Conservation (phyloP, 1,140 invertebrate genomes). For the Mactra quadrangularis region DNA sequence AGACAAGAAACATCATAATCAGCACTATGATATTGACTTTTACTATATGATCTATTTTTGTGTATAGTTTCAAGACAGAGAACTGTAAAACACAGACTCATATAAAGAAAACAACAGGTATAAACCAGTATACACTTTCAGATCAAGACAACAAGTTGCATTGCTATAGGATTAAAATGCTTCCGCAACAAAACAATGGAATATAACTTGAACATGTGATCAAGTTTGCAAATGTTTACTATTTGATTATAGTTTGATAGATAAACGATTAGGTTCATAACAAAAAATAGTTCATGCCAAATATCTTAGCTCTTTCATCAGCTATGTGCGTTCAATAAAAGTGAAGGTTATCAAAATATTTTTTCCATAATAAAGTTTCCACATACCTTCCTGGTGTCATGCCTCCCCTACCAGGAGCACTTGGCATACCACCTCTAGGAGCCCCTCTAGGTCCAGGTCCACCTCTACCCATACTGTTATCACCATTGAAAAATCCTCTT, state of each 20-base stretch:
- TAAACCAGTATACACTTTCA: constrained; percentile 18
- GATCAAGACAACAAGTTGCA: not conserved
- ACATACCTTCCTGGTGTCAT: constrained; percentile 18
- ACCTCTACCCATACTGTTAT: constrained; percentile 39
- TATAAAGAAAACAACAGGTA: not conserved
- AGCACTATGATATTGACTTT: constrained; percentile 43
- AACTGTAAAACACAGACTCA: constrained; percentile 14
- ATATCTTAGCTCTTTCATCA: too few relatives aligned
- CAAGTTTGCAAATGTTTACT: too few relatives aligned
- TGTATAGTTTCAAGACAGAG: constrained; percentile 4
- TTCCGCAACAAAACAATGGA: too few relatives aligned
- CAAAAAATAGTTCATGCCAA: too few relatives aligned
- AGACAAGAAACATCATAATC: constrained; percentile 17
- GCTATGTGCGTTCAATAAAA: not conserved
- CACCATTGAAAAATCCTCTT: constrained; percentile 23
- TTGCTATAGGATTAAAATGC: not conserved
- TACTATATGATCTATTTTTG: not conserved
- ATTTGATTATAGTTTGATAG: too few relatives aligned
- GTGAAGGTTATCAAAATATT: not conserved
- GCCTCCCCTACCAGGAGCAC: constrained; percentile 17
- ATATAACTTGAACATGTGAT: too few relatives aligned
- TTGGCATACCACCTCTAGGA: constrained; percentile 35
- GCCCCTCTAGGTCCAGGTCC: constrained; percentile 21
- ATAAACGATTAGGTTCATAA: too few relatives aligned
- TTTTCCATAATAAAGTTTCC: not conserved